A percentile compares a stretch with the other conserved stretches of the same genome.
phyloP scores from a whole-genome alignment of 2,888 invertebrate genomes.

The Stramonita haemastoma region DNA sequence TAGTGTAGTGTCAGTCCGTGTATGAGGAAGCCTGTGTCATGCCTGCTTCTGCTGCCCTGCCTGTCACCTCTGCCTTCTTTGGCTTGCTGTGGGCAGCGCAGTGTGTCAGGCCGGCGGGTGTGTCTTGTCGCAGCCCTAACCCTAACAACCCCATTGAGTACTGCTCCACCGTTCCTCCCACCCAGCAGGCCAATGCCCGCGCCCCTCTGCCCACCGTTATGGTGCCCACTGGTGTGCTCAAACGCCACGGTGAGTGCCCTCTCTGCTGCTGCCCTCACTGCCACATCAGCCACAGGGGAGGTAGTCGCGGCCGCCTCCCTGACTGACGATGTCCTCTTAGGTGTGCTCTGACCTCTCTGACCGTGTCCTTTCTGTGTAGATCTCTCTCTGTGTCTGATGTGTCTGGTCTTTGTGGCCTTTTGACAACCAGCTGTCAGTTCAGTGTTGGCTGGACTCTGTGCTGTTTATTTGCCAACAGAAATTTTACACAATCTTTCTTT shows the following conservation, averaged over 20 bases:
- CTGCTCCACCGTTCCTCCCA: constrained; percentile 89
- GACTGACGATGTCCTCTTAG: too few species aligned
- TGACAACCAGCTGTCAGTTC: too few species aligned
- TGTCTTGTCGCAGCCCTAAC: constrained; percentile 80
- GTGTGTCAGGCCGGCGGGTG: constrained; percentile 47
- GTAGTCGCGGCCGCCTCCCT: constrained; percentile 22
- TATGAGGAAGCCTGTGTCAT: neutral
- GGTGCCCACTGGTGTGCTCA: constrained; percentile 90
- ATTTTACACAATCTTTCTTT: too few species aligned
- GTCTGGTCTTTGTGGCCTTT: too few species aligned
- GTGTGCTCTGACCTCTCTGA: too few species aligned
- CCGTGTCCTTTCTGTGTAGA: too few species aligned
- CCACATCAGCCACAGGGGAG: neutral
- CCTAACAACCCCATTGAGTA: constrained; percentile 93
- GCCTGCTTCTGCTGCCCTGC: constrained; percentile 24
- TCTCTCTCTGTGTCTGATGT: too few species aligned
- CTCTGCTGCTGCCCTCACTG: neutral
- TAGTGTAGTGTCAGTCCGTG: neutral
- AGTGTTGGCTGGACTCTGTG: too few species aligned
- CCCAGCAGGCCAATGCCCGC: constrained; percentile 82
- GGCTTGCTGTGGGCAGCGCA: constrained; percentile 53
- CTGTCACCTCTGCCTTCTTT: constrained; percentile 41
- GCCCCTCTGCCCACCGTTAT: constrained; percentile 85
- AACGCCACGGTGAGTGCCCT: constrained; percentile 82
- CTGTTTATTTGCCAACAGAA: too few species aligned